phyloP scores from a whole-genome alignment of 2,113 vertebrate species.

The Chelonoidis abingdonii region DNA sequence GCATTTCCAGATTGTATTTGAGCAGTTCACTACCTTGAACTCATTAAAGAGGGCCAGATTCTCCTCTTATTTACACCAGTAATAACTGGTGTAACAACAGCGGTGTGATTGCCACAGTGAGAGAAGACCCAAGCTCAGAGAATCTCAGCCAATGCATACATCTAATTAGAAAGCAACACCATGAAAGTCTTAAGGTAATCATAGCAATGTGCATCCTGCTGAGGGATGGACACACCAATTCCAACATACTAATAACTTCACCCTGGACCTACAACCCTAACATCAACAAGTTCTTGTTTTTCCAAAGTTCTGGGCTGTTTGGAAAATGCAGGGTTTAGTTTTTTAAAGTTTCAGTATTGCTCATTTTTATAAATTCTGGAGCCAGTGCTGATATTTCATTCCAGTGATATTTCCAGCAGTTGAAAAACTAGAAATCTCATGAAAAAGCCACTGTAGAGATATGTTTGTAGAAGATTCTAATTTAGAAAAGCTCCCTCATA shows the following conservation, averaged over 20 bases:
- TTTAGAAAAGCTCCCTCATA: too few relatives aligned
- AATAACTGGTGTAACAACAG: not conserved
- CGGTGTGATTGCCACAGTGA: rapidly evolving
- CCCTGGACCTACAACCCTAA: not conserved
- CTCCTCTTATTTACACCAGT: not conserved
- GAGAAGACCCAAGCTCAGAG: not conserved
- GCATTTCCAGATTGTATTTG: not conserved
- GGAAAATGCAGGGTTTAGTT: not conserved
- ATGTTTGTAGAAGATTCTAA: too few relatives aligned
- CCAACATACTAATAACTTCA: not conserved
- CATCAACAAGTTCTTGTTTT: not conserved
- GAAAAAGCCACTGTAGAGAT: not conserved
- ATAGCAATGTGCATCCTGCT: not conserved
- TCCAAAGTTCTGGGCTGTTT: not conserved
- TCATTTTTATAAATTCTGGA: not conserved
- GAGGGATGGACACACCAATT: not conserved
- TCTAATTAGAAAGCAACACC: not conserved
- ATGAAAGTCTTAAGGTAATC: not conserved
- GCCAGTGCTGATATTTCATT: not conserved
- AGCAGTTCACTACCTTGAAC: not conserved
- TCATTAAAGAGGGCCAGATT: not conserved
- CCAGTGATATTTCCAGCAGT: not conserved
- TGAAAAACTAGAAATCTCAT: not conserved
- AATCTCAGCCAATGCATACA: not conserved
- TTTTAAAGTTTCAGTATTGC: rapidly evolving